Percentiles rank a stretch among this genome's conserved stretches.
Evolutionary conservation across 2,797 vertebrate genomes (phyloP).

Genomic region (Halcyon badia): DNA sequence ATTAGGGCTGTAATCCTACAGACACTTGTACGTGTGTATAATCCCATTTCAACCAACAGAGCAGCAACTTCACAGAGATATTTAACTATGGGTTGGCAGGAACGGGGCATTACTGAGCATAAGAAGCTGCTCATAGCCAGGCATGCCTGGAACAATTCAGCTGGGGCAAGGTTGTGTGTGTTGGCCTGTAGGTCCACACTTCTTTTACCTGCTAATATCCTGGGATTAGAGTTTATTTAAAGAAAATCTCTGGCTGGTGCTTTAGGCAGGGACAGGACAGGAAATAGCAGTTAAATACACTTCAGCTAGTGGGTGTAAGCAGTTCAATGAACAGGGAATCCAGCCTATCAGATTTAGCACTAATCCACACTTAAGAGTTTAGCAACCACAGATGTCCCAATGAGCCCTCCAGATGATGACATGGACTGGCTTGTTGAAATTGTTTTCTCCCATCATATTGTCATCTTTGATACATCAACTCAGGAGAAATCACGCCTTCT

Average conservation of each 20-base stretch:
- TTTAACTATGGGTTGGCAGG: neutral
- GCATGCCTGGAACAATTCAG: neutral
- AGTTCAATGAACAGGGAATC: neutral
- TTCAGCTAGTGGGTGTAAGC: neutral
- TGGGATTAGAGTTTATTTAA: slow-evolving; percentile 46
- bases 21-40: neutral
- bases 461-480: neutral
- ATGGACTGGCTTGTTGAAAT: neutral
- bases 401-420: neutral
- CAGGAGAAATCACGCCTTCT: neutral
- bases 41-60: neutral
- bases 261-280: neutral
- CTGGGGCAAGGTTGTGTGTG: neutral
- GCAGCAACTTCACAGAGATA: neutral
- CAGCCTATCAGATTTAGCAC: neutral
- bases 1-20: neutral
- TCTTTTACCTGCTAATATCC: neutral
- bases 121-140: neutral
- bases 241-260: neutral
- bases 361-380: neutral
- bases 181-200: neutral
- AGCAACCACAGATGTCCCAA: neutral
- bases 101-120: neutral
- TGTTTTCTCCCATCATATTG: neutral
- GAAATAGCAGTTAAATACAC: slow-evolving; percentile 14